phyloP scores from a whole-genome alignment of 2,113 vertebrate genomes.

The Zosterops hypoxanthus region DNA sequence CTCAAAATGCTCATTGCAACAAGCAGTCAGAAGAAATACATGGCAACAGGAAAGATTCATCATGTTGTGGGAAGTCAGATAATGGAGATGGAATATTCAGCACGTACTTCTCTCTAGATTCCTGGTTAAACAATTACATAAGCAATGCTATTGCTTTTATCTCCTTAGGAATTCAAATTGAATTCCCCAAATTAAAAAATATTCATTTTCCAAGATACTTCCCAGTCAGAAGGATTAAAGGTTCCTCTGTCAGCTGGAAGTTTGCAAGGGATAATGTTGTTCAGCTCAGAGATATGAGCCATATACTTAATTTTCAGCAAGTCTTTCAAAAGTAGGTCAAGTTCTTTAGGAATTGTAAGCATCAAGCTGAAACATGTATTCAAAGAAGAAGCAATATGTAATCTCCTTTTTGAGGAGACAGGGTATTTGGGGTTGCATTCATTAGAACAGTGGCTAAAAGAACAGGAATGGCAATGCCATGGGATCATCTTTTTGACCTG shows the following conservation, averaged over 20 bases:
- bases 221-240: neutral
- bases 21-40: neutral
- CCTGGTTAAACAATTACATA: neutral
- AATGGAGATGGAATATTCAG: neutral
- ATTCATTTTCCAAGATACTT: neutral
- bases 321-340: neutral
- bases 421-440: neutral
- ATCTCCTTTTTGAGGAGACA: neutral
- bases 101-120: neutral
- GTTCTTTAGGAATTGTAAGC: neutral
- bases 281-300: neutral
- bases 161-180: neutral
- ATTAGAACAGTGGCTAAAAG: neutral
- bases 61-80: neutral
- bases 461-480: neutral
- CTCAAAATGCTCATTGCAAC: too few species aligned
- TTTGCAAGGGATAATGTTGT: neutral
- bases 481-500: neutral
- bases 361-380: neutral
- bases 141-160: neutral
- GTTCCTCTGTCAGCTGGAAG: neutral
- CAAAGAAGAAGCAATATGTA: neutral
- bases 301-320: neutral
- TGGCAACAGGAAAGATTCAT: neutral
- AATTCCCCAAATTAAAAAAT: neutral